phyloP scores from a whole-genome alignment of 2,797 vertebrate species.

The Notamacropus eugenii region DNA sequence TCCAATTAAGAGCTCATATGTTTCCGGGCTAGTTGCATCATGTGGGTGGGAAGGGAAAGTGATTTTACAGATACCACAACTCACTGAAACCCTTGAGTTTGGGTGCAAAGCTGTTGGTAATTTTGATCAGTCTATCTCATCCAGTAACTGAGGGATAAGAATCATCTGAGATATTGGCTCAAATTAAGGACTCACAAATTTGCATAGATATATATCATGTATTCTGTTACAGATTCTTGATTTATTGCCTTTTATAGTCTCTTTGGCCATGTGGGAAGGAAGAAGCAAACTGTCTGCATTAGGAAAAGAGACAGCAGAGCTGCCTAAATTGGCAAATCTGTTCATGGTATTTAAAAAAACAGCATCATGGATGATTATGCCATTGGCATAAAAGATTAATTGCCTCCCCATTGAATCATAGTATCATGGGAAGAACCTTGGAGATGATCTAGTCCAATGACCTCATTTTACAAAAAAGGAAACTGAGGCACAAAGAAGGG shows the following conservation, averaged over 20 bases:
- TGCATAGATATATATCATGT: conserved; percentile 1
- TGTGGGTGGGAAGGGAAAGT: neutral
- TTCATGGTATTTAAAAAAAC: neutral
- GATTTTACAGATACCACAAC: neutral
- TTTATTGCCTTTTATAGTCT: conserved; percentile 12
- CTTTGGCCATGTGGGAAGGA: conserved; percentile 27
- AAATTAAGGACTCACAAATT: conserved; percentile 7
- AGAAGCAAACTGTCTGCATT: neutral
- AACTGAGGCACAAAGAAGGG: neutral
- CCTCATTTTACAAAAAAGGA: neutral
- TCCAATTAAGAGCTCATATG: neutral
- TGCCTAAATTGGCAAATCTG: conserved; percentile 5
- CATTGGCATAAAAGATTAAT: neutral
- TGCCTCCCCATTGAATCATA: neutral
- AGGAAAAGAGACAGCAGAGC: neutral
- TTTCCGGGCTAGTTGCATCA: neutral
- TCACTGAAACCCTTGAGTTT: neutral
- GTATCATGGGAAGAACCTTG: neutral
- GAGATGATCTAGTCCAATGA: neutral
- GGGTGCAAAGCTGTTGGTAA: neutral
- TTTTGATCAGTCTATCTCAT: neutral
- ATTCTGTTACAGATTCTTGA: neutral
- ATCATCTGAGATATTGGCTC: neutral
- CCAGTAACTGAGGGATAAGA: neutral
- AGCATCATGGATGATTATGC: neutral